A percentile compares a stretch with the other conserved stretches of the same genome.
Evolutionary conservation across 2,888 invertebrate species (phyloP).

Genomic region (Chydorus sphaericus): DNA sequence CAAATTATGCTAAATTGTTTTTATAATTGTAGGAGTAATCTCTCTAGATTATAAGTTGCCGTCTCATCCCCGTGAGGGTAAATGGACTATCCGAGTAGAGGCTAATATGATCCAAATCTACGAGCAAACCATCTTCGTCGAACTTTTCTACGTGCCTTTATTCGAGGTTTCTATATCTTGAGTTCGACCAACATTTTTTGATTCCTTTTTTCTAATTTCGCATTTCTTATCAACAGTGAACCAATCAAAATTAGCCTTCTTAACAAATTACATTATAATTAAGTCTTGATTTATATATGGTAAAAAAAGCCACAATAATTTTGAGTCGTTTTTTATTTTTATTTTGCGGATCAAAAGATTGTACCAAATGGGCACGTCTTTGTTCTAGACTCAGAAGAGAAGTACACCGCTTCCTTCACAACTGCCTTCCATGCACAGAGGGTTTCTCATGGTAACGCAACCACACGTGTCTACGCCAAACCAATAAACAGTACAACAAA

Average conservation of each 20-base stretch:
- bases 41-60: conserved; percentile 28
- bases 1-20: too few relatives aligned
- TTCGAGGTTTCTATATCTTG: too few relatives aligned
- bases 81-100: conserved; percentile 29
- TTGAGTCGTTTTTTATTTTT: conserved; percentile 34
- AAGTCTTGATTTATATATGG: too few relatives aligned
- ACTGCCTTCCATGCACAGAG: conserved; percentile 27
- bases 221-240: neutral
- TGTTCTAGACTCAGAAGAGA: conserved; percentile 26
- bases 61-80: conserved; percentile 27
- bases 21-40: too few relatives aligned
- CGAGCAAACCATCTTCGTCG: conserved; percentile 27
- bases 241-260: conserved; percentile 2
- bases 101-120: conserved; percentile 28
- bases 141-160: conserved; percentile 30
- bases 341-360: conserved; percentile 31
- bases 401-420: conserved; percentile 23
- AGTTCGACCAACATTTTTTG: too few relatives aligned
- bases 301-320: conserved; percentile 24
- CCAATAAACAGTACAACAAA: conserved; percentile 17
- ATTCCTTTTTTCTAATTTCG: too few relatives aligned
- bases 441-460: conserved; percentile 27
- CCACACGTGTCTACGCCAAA: conserved; percentile 24
- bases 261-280: neutral
- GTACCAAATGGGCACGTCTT: conserved; percentile 27